Evolutionary conservation across 2,888 invertebrate species (phyloP).

Genomic region (Buathra laborator): DNA sequence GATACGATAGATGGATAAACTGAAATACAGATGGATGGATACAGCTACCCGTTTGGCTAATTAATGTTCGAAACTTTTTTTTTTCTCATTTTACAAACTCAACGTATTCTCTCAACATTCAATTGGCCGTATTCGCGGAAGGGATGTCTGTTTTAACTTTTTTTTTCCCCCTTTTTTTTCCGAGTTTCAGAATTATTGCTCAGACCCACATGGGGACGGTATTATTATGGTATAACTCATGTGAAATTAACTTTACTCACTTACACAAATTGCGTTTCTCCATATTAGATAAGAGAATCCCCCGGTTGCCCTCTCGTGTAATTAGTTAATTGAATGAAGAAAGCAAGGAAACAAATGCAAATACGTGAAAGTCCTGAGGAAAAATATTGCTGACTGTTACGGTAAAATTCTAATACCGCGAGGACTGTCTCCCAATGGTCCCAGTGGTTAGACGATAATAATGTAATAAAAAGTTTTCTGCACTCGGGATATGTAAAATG

Average conservation of each 20-base stretch:
- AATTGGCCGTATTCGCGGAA: neutral
- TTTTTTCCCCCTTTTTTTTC: neutral
- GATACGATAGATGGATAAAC: conserved; percentile 29
- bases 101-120: conserved; percentile 4
- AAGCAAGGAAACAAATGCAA: conserved; percentile 49
- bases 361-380: conserved; percentile 51
- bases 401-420: conserved; percentile 9
- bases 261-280: conserved; percentile 37
- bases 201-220: neutral
- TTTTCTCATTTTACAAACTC: conserved; percentile 1
- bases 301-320: neutral
- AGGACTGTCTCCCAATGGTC: neutral
- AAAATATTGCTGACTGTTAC: conserved; percentile 30
- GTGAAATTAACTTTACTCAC: conserved; percentile 17
- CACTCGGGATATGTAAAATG: conserved; percentile 38
- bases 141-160: neutral
- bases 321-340: conserved; percentile 53
- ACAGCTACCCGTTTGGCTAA: conserved; percentile 68
- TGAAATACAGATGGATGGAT: conserved; percentile 60
- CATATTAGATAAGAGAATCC: conserved; percentile 28
- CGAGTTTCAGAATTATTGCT: neutral
- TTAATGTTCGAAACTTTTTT: conserved; percentile 57
- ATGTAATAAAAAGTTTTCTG: conserved; percentile 13
- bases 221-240: neutral
- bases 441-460: neutral